phyloP scores from a whole-genome alignment of 2,113 vertebrate species.

The Barnardius zonarius region DNA sequence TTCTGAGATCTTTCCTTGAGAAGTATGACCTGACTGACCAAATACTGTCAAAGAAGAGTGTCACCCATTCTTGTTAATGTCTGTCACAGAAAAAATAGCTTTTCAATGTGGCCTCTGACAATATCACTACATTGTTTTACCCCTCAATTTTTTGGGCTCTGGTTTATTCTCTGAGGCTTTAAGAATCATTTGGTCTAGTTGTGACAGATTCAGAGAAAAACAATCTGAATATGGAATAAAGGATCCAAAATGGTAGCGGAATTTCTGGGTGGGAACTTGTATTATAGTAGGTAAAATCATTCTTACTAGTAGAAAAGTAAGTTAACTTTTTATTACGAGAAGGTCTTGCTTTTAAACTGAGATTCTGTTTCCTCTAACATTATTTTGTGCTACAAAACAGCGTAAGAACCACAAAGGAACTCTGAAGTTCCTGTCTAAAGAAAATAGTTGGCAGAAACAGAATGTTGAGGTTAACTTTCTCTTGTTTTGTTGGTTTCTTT shows the following conservation, averaged over 20 bases:
- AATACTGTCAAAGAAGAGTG: not conserved
- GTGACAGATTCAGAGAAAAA: not conserved
- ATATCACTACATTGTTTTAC: not conserved
- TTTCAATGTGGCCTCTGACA: not conserved
- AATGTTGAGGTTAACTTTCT: not conserved
- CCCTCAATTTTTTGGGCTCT: not conserved
- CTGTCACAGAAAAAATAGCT: not conserved
- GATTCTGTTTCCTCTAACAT: not conserved
- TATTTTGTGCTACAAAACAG: not conserved
- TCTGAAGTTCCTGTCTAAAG: not conserved
- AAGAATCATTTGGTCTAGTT: not conserved
- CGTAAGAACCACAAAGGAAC: not conserved
- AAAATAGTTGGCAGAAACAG: not conserved
- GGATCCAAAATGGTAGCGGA: not conserved
- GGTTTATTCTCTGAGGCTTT: not conserved
- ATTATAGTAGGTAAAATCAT: not conserved
- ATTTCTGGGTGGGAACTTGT: not conserved
- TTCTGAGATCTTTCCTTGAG: not conserved
- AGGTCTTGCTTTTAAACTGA: not conserved
- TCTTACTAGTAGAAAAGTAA: not conserved
- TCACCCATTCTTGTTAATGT: not conserved
- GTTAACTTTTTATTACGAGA: not conserved
- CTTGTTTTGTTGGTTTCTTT: not conserved
- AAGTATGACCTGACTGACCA: not conserved
- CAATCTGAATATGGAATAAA: not conserved